A percentile compares a stretch with the other conserved stretches of the same genome.
These are phyloP conservation scores for Struthidea cinerea DNA, from an alignment of 2,113 vertebrate genomes.

Conservation along the genomic window DNA sequence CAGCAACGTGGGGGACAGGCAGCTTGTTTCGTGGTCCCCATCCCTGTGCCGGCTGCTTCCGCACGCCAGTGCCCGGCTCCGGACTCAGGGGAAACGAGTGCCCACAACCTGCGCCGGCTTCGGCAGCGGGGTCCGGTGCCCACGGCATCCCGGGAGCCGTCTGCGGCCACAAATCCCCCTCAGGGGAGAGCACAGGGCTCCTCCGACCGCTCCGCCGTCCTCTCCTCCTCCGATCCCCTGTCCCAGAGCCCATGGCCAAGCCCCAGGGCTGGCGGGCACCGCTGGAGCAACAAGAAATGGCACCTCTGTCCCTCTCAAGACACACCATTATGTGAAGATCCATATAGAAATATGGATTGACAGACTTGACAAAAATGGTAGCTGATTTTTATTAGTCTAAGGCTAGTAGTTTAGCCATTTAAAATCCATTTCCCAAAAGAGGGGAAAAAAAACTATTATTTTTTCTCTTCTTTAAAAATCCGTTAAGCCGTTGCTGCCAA, in stretches of 20 bases:
- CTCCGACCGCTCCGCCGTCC: background rate
- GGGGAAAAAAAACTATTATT: constrained; percentile 73
- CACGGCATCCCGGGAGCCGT: background rate
- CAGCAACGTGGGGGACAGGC: background rate
- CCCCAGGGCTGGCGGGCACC: background rate
- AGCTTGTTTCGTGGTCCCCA: background rate
- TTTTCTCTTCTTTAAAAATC: constrained; percentile 78
- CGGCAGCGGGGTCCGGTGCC: background rate
- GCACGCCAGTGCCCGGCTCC: background rate
- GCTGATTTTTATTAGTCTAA: constrained; percentile 77
- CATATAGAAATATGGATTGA: constrained; percentile 71
- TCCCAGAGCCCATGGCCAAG: background rate
- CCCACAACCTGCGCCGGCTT: background rate
- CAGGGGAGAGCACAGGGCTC: background rate
- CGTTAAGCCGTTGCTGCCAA: constrained; percentile 74
- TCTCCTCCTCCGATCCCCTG: background rate
- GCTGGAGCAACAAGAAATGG: constrained; percentile 48
- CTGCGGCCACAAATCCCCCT: background rate
- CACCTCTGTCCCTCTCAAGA: constrained; percentile 61
- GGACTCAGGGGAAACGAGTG: background rate
- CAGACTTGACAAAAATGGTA: constrained; percentile 72
- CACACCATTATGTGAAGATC: constrained; percentile 66
- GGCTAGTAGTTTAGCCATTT: constrained; percentile 83
- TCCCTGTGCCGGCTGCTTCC: background rate
- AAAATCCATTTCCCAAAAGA: constrained; percentile 79